Evolutionary conservation across 2,113 vertebrate species (phyloP).

Genomic region (Gadus macrocephalus): DNA sequence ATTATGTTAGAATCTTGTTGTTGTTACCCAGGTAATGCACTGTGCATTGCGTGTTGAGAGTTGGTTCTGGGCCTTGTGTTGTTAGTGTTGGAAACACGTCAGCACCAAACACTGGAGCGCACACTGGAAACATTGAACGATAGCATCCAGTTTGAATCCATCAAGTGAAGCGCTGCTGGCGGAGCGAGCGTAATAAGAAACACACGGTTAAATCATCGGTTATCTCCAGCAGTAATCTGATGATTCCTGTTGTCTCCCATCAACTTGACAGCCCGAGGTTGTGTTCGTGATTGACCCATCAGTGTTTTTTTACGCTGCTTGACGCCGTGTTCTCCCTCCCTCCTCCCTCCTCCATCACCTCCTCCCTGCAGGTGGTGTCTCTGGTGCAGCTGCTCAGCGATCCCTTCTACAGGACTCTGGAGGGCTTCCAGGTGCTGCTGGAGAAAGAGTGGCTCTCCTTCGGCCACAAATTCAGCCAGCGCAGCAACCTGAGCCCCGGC

Average conservation of each 20-base stretch:
- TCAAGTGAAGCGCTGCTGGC: background rate
- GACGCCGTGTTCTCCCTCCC: background rate
- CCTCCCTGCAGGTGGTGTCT: slow-evolving; percentile 80
- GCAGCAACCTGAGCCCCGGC: slow-evolving; percentile 85
- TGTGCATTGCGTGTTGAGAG: background rate
- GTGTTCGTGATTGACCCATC: background rate
- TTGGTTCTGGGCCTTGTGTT: background rate
- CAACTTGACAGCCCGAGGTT: too few relatives aligned
- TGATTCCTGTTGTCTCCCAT: too few relatives aligned
- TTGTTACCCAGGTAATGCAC: background rate
- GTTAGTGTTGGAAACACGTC: background rate
- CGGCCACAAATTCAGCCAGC: slow-evolving; percentile 94
- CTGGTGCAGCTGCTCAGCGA: slow-evolving; percentile 93
- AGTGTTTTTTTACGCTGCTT: background rate
- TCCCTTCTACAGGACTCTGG: slow-evolving; percentile 93
- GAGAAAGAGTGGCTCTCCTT: slow-evolving; percentile 99
- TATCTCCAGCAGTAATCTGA: too few relatives aligned
- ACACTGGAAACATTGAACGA: background rate
- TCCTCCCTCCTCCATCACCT: background rate
- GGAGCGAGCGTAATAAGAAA: too few relatives aligned
- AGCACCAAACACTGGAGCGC: background rate
- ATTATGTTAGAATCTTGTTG: too few relatives aligned
- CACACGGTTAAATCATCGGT: too few relatives aligned
- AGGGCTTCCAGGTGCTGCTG: slow-evolving; percentile 92
- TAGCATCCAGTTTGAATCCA: background rate